A percentile compares a stretch with the other conserved stretches of the same genome.
phyloP scores from a whole-genome alignment of 2,797 vertebrate genomes.

The Gouania willdenowi region DNA sequence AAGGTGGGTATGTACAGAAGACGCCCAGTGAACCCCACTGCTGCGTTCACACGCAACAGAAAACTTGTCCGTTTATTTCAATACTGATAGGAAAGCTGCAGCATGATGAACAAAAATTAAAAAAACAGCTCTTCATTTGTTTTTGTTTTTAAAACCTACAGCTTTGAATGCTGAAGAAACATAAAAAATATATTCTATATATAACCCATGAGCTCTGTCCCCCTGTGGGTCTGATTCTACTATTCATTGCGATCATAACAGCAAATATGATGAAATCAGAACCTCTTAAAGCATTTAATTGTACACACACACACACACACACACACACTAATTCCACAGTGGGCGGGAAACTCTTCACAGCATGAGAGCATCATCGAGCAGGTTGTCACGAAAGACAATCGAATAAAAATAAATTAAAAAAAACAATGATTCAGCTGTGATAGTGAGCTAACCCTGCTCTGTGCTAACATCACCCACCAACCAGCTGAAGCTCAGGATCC shows the following conservation, averaged over 20 bases:
- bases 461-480: no score
- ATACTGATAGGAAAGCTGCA: slow-evolving; percentile 68
- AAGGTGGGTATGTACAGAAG: slow-evolving; percentile 77
- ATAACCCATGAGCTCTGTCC: slow-evolving; percentile 41
- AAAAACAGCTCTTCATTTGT: no score
- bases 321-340: slow-evolving; percentile 24
- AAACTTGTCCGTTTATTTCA: slow-evolving; percentile 52
- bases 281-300: slow-evolving; percentile 47
- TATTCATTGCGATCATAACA: slow-evolving; percentile 26
- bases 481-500: no score
- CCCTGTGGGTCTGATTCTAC: slow-evolving; percentile 43
- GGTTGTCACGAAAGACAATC: slow-evolving; percentile 20
- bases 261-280: slow-evolving; percentile 31
- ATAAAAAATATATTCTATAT: slow-evolving; percentile 73
- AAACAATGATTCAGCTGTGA: no score
- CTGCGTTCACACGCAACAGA: slow-evolving; percentile 57
- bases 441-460: no score
- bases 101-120: slow-evolving; percentile 59
- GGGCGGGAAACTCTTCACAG: slow-evolving; percentile 18
- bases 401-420: no score
- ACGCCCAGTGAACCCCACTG: slow-evolving; percentile 49
- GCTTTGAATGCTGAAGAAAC: slow-evolving; percentile 64
- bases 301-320: slow-evolving; percentile 11
- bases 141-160: slow-evolving; percentile 40
- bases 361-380: background rate